Percentiles rank a stretch among this genome's conserved stretches.
These are phyloP conservation scores for Takifugu flavidus DNA, from an alignment of 2,113 vertebrate species.

Conservation along the genomic window DNA sequence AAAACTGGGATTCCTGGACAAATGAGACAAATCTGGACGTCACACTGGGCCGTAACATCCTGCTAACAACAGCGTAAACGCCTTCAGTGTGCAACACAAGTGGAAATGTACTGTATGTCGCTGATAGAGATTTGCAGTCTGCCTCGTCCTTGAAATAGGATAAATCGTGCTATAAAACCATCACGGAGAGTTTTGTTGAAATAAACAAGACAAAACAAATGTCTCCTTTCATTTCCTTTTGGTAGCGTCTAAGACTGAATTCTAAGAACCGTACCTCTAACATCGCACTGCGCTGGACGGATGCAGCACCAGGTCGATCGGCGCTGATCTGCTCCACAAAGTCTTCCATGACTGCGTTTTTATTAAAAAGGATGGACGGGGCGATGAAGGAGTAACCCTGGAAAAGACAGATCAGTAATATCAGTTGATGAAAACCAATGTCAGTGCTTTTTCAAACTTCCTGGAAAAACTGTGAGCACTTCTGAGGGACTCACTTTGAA, in stretches of 20 bases:
- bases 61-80: background rate
- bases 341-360: conserved; percentile 85
- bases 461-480: no score
- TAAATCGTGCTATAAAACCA: no score
- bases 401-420: conserved; percentile 1
- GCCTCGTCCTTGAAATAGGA: no score
- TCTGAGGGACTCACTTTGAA: conserved; percentile 77
- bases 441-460: no score
- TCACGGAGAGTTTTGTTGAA: background rate
- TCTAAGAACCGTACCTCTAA: conserved; percentile 75
- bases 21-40: background rate
- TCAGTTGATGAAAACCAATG: background rate
- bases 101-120: background rate
- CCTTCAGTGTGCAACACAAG: background rate
- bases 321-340: conserved; percentile 74
- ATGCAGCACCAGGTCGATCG: conserved; percentile 80
- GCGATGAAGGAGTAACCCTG: conserved; percentile 92
- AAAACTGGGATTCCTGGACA: conserved; percentile 86
- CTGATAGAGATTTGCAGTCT: background rate
- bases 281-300: conserved; percentile 85
- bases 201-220: background rate
- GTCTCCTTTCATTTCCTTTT: no score
- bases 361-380: conserved; percentile 88
- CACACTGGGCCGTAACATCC: background rate
- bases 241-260: background rate